phyloP scores from a whole-genome alignment of 2,888 invertebrate genomes.

The Aphodius sticticus region DNA sequence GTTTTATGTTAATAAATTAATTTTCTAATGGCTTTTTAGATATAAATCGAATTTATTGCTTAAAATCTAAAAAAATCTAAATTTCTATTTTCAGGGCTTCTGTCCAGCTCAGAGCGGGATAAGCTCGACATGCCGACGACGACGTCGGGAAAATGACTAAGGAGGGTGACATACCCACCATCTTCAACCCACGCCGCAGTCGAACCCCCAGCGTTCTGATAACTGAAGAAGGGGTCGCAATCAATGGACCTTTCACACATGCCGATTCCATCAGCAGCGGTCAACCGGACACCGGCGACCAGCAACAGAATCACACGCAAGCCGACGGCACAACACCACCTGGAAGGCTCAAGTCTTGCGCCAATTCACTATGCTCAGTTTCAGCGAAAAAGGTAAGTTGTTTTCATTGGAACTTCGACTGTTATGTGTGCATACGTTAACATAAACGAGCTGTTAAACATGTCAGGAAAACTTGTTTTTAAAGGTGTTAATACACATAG shows the following conservation, averaged over 20 bases:
- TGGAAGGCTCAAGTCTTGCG: conserved; percentile 65
- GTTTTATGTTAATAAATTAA: no score
- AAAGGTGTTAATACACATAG: no score
- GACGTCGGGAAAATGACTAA: conserved; percentile 64
- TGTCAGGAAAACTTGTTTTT: no score
- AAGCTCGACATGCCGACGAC: not conserved
- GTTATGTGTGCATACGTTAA: not conserved
- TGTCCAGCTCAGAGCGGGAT: not conserved
- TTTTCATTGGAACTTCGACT: not conserved
- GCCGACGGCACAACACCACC: conserved; percentile 57
- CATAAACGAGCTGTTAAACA: not conserved
- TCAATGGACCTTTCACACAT: conserved; percentile 56
- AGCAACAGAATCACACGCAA: conserved; percentile 53
- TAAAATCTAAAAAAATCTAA: not conserved
- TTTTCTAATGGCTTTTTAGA: no score
- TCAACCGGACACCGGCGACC: conserved; percentile 60
- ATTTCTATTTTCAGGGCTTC: not conserved
- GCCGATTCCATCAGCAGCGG: conserved; percentile 55
- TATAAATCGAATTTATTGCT: no score
- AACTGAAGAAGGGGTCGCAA: conserved; percentile 55
- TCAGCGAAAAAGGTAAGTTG: conserved; percentile 78
- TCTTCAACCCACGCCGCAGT: conserved; percentile 72
- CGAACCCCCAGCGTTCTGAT: conserved; percentile 57
- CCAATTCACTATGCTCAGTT: conserved; percentile 81
- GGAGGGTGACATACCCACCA: conserved; percentile 81